Conservation (phyloP, 2,113 vertebrate genomes). For the Nipponia nippon region DNA sequence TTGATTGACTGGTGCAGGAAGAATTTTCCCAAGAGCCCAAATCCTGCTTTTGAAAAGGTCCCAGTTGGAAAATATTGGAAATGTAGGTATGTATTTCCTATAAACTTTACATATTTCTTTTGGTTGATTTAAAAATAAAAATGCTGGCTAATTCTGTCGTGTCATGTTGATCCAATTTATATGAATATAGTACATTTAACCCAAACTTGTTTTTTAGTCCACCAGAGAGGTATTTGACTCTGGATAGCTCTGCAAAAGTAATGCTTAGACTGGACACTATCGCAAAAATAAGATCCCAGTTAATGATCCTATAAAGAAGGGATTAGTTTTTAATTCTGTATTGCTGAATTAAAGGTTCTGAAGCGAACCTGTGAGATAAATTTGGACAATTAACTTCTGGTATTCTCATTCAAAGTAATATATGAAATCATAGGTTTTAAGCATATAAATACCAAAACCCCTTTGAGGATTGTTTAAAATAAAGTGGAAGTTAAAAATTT, state of each 20-base stretch:
- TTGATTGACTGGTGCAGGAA: constrained; percentile 98
- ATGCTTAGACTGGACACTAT: background rate
- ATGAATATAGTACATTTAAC: background rate
- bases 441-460: background rate
- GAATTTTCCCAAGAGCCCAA: constrained; percentile 91
- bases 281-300: background rate
- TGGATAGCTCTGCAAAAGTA: background rate
- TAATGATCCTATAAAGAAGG: background rate
- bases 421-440: background rate
- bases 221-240: background rate
- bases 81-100: constrained; percentile 82
- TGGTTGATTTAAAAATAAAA: background rate
- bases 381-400: background rate
- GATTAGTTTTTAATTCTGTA: background rate
- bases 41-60: constrained; percentile 91
- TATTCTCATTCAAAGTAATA: background rate
- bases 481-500: background rate
- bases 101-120: background rate
- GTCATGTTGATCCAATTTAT: background rate
- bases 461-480: background rate
- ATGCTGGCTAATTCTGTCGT: background rate
- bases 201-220: background rate
- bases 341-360: background rate
- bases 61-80: constrained; percentile 90
- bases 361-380: background rate